phyloP scores from a whole-genome alignment of 2,888 invertebrate genomes.

The Lamellibrachia satsuma region DNA sequence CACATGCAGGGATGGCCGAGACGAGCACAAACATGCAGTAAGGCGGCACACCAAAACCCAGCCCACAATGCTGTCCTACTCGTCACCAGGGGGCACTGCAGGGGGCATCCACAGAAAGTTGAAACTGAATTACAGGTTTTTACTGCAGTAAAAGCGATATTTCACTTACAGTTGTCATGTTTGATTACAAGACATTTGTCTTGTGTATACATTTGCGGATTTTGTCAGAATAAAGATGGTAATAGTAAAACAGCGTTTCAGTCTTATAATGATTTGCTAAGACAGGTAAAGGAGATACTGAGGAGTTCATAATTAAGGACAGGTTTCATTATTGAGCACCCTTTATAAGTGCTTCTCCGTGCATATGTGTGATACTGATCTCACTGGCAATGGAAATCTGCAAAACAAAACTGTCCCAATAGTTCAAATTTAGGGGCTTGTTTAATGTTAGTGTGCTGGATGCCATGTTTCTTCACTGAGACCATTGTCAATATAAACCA shows the following conservation, averaged over 20 bases:
- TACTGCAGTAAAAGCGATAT: too few species aligned
- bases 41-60: conserved; percentile 8
- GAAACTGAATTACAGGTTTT: too few species aligned
- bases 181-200: too few species aligned
- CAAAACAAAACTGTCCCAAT: too few species aligned
- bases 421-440: too few species aligned
- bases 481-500: not conserved
- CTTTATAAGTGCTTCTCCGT: not conserved
- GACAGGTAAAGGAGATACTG: not conserved
- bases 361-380: not conserved
- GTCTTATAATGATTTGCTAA: not conserved
- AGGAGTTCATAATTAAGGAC: conserved; percentile 14
- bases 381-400: not conserved
- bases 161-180: too few species aligned
- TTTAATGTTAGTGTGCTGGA: too few species aligned
- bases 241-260: not conserved
- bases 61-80: not conserved
- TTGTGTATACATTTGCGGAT: too few species aligned
- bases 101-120: too few species aligned
- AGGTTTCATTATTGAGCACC: not conserved
- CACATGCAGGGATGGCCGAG: conserved; percentile 8
- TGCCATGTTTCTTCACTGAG: too few species aligned
- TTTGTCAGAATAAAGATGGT: too few species aligned
- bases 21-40: not conserved
- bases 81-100: too few species aligned